Percentiles rank a stretch among this genome's conserved stretches.
Evolutionary conservation across 2,888 invertebrate species (phyloP).

Genomic region (Isotomurus palustris): DNA sequence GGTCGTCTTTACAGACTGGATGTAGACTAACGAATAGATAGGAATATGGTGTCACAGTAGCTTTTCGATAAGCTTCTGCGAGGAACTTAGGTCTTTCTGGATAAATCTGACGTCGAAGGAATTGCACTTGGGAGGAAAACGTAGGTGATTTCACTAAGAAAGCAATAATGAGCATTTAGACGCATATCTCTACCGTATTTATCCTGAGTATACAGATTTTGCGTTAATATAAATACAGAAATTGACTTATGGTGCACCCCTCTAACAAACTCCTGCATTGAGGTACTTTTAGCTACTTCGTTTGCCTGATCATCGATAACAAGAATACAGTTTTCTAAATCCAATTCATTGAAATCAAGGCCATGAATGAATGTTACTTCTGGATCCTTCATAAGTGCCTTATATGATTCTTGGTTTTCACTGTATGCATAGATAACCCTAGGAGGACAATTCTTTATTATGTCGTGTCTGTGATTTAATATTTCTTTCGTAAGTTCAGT

Average conservation of each 20-base stretch:
- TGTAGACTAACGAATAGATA: constrained; percentile 27
- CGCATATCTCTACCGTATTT: constrained; percentile 16
- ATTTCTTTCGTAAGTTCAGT: constrained; percentile 4
- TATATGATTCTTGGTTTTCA: constrained; percentile 5
- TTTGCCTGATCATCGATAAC: constrained; percentile 9
- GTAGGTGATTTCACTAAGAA: constrained; percentile 5
- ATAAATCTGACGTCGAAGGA: constrained; percentile 5
- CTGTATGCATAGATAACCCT: constrained; percentile 7
- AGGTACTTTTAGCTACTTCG: not conserved
- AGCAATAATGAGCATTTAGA: constrained; percentile 7
- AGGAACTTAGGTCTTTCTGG: constrained; percentile 10
- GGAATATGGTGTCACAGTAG: constrained; percentile 20
- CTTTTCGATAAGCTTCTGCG: constrained; percentile 24
- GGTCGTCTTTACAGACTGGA: constrained; percentile 21
- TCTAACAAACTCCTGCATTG: not conserved
- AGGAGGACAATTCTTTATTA: not conserved
- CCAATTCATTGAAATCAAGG: not conserved
- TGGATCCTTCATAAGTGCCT: not conserved
- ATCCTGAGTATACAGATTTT: constrained; percentile 14
- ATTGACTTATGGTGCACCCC: constrained; percentile 13
- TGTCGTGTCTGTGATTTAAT: not conserved
- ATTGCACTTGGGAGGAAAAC: constrained; percentile 6
- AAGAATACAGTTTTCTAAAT: not conserved
- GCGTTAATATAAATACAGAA: constrained; percentile 5
- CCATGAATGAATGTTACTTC: constrained; percentile 1